Evolutionary conservation across 1,140 invertebrate genomes (phyloP).

Genomic region (Zaprionus taronus): DNA sequence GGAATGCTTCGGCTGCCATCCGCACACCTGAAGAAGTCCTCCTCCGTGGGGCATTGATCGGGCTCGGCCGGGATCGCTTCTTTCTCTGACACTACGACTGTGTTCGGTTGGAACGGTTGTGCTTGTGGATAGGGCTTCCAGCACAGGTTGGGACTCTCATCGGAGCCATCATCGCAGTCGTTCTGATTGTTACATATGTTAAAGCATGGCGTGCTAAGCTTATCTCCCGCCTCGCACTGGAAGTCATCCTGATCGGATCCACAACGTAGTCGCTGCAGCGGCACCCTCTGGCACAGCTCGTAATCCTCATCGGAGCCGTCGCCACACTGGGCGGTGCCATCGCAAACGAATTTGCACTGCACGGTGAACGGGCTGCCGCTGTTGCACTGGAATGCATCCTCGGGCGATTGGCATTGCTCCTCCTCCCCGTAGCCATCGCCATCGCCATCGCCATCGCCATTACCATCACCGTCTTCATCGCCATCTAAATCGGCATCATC

Average conservation of each 20-base stretch:
- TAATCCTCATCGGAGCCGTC: slow-evolving; percentile 42
- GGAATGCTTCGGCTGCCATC: background rate
- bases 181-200: slow-evolving; percentile 10
- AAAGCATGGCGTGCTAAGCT: slow-evolving; percentile 21
- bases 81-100: too few species aligned
- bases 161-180: slow-evolving; percentile 41
- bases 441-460: background rate
- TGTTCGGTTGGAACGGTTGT: too few species aligned
- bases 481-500: background rate
- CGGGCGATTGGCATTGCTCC: background rate
- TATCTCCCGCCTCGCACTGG: slow-evolving; percentile 10
- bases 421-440: background rate
- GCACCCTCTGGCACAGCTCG: slow-evolving; percentile 13
- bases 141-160: slow-evolving; percentile 23
- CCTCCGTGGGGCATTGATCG: background rate
- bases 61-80: background rate
- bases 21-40: slow-evolving; percentile 20
- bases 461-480: background rate
- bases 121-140: background rate
- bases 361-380: slow-evolving; percentile 23
- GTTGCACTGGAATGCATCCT: slow-evolving; percentile 9
- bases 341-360: slow-evolving; percentile 22
- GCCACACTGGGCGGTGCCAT: slow-evolving; percentile 12
- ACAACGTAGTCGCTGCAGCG: slow-evolving; percentile 1
- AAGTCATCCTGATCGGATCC: slow-evolving; percentile 17